Base-by-base conservation (phyloP, 1,140 invertebrate species). In the Dendrolimus kikuchii region DNA sequence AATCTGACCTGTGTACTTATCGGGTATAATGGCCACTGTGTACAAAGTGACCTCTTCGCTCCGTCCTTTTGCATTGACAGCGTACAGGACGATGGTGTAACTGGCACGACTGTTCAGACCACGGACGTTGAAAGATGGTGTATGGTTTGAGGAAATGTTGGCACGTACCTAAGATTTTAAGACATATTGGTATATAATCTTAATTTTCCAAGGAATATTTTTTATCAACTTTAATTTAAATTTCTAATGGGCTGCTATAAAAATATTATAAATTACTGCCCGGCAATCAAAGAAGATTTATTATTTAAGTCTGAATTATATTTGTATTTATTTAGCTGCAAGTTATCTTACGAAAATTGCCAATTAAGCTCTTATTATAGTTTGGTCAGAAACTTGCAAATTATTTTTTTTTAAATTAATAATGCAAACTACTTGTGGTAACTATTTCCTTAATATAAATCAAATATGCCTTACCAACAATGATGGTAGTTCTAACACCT, bases 1-100 rank as follows among this genome's bases (percentile, higher is more conserved):
- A 53, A 40, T 84, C 90, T 90, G 77, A 95, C 94, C 93, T 62
- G 93, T 94, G 57, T 92, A 90, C 81, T 94, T 95, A 67, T 95
- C 94, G 62, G 94, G 92, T 43, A 71, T 64, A 4, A 81, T 51
- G 38, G 78, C 79, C 0, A 75, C 74, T 55, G 93, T 74, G 39
- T 93, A 92, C 39, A 95, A 80, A 0, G 89, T 88, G 43, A 85
- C 78, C 2, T 81, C 82, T 45, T 90, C 89, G 9, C 89, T 89
- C 8, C 89, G 73, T 0, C 92, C 92, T 58, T 92, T 92, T 39
- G 89, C 86, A 66, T 92, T 93, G 40, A 86, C 86, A 0, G 91
- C 89, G 65, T 90, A 92, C 36, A 92, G 69, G 39, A 88, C 78
- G 5, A 91, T 74, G 4, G 86, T 66, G 47, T 90, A 87, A 36